These are phyloP conservation scores for Ylistrum balloti DNA, from an alignment of 1,140 invertebrate genomes.

Conservation along the genomic window DNA sequence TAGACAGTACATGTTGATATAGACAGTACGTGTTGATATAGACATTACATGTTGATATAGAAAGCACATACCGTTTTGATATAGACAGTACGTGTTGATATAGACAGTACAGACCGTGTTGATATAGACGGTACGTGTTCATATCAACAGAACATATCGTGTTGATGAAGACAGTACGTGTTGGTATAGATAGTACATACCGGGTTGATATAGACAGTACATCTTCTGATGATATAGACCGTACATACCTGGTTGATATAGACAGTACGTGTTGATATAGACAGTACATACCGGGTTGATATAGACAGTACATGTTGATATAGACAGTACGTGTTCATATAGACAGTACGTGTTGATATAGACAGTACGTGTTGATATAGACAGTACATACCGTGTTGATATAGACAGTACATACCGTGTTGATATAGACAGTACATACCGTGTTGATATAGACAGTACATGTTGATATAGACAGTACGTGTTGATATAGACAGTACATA, in stretches of 20 bases:
- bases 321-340: too few relatives aligned
- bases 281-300: background rate
- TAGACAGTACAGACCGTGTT: background rate
- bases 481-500: too few relatives aligned
- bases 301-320: background rate
- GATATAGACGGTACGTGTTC: too few relatives aligned
- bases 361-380: conserved; percentile 9
- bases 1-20: background rate
- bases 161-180: background rate
- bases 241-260: too few relatives aligned
- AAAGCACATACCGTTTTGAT: background rate
- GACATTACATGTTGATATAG: background rate
- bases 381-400: background rate
- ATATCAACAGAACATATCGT: background rate
- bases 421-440: conserved; percentile 7
- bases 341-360: conserved; percentile 7
- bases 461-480: too few relatives aligned
- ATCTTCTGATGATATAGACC: background rate
- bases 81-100: conserved; percentile 10
- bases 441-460: background rate
- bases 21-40: conserved; percentile 10
- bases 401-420: background rate
- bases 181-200: background rate
- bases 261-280: conserved; percentile 6
- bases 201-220: background rate